Evolutionary conservation across 35 echinoderm and acorn worm genomes (phyloP), one percentile per base, ranked within the genome.

Genomic region (Ophiothrix spiculata): DNA sequence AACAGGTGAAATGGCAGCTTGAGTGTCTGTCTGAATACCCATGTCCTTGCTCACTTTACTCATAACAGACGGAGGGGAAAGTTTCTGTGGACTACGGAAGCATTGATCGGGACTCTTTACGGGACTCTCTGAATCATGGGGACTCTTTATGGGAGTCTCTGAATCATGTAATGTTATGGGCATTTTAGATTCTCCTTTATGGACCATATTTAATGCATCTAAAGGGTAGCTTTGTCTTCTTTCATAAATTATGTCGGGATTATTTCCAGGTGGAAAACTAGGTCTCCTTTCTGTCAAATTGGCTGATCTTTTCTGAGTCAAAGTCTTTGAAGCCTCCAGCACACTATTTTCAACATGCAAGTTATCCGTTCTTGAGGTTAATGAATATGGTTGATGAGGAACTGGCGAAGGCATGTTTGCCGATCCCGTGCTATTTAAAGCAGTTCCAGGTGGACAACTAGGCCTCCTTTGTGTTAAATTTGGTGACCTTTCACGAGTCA

Each of bases 21-120:
- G 29, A 2, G 17, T 28, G 29, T 69, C 60, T 25, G 60, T 69
- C 60, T 69, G 60, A n/a, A 69, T 69, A 69, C 60, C 60, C 60
- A 69, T 69, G 29, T 69, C 60, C 23, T 69, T 69, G 60, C 60
- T 69, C 3, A 69, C 60, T n/a, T 69, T 69, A 69, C 60, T 69
- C 1, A 28, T 28, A 15, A 28, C 29, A 25, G 60, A 69, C 29
- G 60, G 60, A 25, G 60, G 17, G 3, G 60, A 28, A 8, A 54
- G 8, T 25, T 69, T 10, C 1, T 15, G 29, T 25, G 16, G 29
- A 2, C 1, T 10, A 69, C 60, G 29, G 23, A 2, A 4, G 29
- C 16, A 4, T 69, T 69, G 60, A 15, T 25, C 60, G 2, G 60
- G 60, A n/a, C 60, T 69, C 3, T 69, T 69, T 10, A 69, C 29